These are phyloP conservation scores for Fissipunctia ypsillon DNA, from an alignment of 2,888 invertebrate genomes.

Conservation along the genomic window DNA sequence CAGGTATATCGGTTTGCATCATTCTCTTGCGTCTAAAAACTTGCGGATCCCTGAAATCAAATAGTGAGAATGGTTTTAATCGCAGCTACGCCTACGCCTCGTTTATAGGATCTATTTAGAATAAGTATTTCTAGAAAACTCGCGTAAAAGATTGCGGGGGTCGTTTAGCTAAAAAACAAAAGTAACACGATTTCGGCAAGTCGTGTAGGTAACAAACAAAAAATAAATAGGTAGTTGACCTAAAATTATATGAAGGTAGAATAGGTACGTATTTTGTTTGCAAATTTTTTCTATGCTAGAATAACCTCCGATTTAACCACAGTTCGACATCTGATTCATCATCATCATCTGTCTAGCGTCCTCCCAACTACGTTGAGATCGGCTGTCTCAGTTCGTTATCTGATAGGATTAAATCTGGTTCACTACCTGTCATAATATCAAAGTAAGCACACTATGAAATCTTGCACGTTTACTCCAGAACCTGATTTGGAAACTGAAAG, in stretches of 20 bases:
- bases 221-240: not conserved
- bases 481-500: constrained; percentile 18
- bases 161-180: not conserved
- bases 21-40: not conserved
- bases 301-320: not conserved
- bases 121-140: not conserved
- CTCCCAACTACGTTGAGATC: no score
- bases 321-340: not conserved
- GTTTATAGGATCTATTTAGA: not conserved
- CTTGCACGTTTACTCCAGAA: not conserved
- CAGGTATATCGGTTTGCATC: not conserved
- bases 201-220: not conserved
- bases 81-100: not conserved
- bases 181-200: constrained; percentile 4
- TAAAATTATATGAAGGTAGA: not conserved
- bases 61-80: not conserved
- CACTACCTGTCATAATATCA: not conserved
- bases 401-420: not conserved
- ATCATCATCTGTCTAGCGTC: no score
- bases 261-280: not conserved
- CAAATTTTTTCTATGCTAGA: not conserved
- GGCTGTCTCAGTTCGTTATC: no score
- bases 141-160: not conserved
- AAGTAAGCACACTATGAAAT: constrained; percentile 1
- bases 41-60: constrained; percentile 8